These are phyloP conservation scores for Ophthalmolycus amberensis DNA, from an alignment of 2,113 vertebrate genomes.

Conservation along the genomic window DNA sequence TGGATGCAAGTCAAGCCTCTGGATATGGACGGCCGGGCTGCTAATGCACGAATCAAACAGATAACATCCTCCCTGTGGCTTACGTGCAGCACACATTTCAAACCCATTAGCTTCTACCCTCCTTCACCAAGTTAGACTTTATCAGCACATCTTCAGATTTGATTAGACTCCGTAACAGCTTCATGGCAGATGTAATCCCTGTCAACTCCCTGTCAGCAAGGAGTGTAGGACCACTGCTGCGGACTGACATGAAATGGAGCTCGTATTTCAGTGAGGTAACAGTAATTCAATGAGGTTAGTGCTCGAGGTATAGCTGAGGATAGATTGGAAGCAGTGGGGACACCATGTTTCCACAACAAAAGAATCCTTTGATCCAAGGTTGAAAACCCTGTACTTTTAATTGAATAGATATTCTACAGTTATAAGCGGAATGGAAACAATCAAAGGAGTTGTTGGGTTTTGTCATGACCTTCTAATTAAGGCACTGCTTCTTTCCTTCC, in stretches of 20 bases:
- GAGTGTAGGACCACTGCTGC: not conserved
- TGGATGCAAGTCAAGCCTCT: constrained; percentile 17
- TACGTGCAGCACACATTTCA: not conserved
- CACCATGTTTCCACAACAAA: not conserved
- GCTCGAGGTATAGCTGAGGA: constrained; percentile 7
- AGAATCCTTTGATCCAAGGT: not conserved
- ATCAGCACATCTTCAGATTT: constrained; percentile 55
- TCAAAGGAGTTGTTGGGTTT: constrained; percentile 12
- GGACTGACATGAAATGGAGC: not conserved
- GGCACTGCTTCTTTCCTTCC: constrained; percentile 1
- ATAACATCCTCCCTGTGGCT: not conserved
- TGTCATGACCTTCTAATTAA: not conserved
- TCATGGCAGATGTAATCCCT: constrained; percentile 5
- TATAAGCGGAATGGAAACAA: not conserved
- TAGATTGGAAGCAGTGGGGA: not conserved
- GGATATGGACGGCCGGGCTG: constrained; percentile 11
- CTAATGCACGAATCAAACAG: constrained; percentile 39
- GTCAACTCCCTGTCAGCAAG: constrained; percentile 2
- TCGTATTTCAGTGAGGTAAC: constrained; percentile 28
- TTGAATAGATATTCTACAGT: not conserved
- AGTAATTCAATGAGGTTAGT: constrained; percentile 21
- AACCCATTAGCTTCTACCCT: constrained; percentile 38
- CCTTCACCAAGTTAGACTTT: constrained; percentile 21
- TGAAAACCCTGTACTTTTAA: constrained; percentile 1
- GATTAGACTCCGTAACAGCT: constrained; percentile 51